Base-by-base conservation (phyloP, 2,797 vertebrate species). In the Dipus sagitta region DNA sequence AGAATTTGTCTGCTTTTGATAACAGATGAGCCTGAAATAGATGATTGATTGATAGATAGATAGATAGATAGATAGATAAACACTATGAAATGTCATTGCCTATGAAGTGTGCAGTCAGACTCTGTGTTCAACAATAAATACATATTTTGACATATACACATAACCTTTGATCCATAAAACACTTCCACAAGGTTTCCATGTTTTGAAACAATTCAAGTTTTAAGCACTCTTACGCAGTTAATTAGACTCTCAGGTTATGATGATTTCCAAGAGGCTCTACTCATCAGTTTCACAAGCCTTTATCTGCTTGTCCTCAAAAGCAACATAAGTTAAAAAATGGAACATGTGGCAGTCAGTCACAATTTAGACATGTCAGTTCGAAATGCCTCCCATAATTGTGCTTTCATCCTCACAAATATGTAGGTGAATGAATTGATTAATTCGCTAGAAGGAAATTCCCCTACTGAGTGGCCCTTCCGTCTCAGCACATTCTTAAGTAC, bases 141-240 rank as follows among this genome's bases (percentile, higher is more conserved):
- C 52, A 10, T 54, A 10, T 54, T n/a, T 17, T 72, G 3, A 77
- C 12, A 76, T 32, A 30, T 15, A 58, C 23, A 70, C 34, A 34
- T 88, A 10, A 77, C 64, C 32, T n/a, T 15, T 20, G 30, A 74
- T 64, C 32, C 32, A 47, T 23, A 74, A 85, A 91, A 76, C 38
- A 71, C 84, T 92, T 89, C 64, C 17, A 79, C 84, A 87, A 64
- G 26, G 9, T n/a, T 79, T 78, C 52, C 74, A 8, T 80, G 32
- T 91, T 92, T 79, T 86, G 18, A 94, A 70, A 65, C 38, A 64
- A 79, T 92, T 94, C 21, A 84, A 78, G 38, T 38, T 84, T 89
- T 70, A 91, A 93, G 34, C 15, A 62, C 47, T 83, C 83, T 77
- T 75, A 87, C 84, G 70, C 17, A 67, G 76, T 86, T 96, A 86